These are phyloP conservation scores for Lepidurus apus DNA, from an alignment of 1,140 invertebrate genomes.

Conservation along the genomic window DNA sequence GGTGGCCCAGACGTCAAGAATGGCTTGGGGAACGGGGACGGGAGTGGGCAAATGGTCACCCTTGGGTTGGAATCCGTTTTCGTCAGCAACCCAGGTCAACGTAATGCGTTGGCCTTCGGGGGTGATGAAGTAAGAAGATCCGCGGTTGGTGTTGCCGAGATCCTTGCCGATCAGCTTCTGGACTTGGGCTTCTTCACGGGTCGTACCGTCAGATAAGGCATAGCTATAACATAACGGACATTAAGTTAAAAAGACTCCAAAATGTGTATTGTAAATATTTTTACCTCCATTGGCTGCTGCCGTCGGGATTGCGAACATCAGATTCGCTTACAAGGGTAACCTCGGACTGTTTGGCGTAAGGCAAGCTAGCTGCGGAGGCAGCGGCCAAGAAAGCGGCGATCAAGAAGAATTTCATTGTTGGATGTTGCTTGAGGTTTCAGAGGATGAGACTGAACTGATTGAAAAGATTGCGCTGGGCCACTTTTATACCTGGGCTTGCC, in stretches of 20 bases:
- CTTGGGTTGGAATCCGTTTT: slow-evolving; percentile 40
- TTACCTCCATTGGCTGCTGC: slow-evolving; percentile 27
- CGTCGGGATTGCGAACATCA: slow-evolving; percentile 25
- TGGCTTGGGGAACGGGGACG: slow-evolving; percentile 34
- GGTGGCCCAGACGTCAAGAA: not conserved
- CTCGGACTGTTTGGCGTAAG: not conserved
- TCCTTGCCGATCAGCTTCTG: slow-evolving; percentile 34
- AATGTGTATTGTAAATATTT: not conserved
- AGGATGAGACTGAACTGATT: not conserved
- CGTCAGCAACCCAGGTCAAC: slow-evolving; percentile 39
- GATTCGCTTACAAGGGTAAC: slow-evolving; percentile 27
- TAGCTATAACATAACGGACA: not conserved
- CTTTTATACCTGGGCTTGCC: not conserved
- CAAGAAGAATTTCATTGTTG: slow-evolving; percentile 19
- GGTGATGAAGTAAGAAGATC: slow-evolving; percentile 36
- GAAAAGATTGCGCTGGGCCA: not conserved
- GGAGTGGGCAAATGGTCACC: slow-evolving; percentile 40
- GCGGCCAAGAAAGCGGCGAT: slow-evolving; percentile 28
- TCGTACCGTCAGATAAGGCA: slow-evolving; percentile 27
- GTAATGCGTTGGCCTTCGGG: slow-evolving; percentile 38
- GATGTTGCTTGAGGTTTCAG: not conserved
- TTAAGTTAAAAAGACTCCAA: not conserved
- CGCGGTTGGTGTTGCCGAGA: slow-evolving; percentile 43
- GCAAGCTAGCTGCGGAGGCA: slow-evolving; percentile 20
- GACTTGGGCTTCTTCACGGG: slow-evolving; percentile 26